These are phyloP conservation scores for Blennius ocellaris DNA, from an alignment of 2,113 vertebrate genomes.

Conservation along the genomic window DNA sequence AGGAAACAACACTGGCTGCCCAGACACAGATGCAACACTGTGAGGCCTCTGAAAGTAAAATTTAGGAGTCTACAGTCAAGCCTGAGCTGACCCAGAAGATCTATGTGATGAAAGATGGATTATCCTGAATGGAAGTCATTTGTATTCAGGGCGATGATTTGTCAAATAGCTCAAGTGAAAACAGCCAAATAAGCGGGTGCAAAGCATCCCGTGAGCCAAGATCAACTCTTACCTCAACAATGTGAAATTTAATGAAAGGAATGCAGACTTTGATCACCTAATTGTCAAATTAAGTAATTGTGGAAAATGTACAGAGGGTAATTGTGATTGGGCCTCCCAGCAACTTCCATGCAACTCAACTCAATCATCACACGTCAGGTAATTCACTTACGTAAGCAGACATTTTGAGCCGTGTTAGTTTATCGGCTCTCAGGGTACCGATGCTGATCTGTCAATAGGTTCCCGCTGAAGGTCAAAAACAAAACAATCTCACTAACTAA, in stretches of 20 bases:
- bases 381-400: slow-evolving; percentile 57
- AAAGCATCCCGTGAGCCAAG: slow-evolving; percentile 64
- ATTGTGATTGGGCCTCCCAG: slow-evolving; percentile 45
- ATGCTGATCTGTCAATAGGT: background rate
- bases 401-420: slow-evolving; percentile 22
- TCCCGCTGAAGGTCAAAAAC: background rate
- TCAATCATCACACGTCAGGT: slow-evolving; percentile 54
- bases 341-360: slow-evolving; percentile 33
- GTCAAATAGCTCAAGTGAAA: slow-evolving; percentile 53
- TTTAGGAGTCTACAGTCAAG: background rate
- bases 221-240: slow-evolving; percentile 67
- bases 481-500: background rate
- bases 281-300: slow-evolving; percentile 65
- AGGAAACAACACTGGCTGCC: slow-evolving; percentile 20
- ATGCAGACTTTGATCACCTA: slow-evolving; percentile 66
- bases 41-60: slow-evolving; percentile 7
- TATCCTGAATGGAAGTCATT: slow-evolving; percentile 47
- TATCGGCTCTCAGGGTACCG: background rate
- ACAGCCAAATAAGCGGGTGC: slow-evolving; percentile 27
- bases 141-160: slow-evolving; percentile 43
- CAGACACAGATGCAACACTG: slow-evolving; percentile 16
- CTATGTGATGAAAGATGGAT: background rate
- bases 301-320: slow-evolving; percentile 61
- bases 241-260: slow-evolving; percentile 51
- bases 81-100: background rate